These are phyloP conservation scores for Ethmia dodecea DNA, from an alignment of 2,888 invertebrate genomes.

Conservation along the genomic window DNA sequence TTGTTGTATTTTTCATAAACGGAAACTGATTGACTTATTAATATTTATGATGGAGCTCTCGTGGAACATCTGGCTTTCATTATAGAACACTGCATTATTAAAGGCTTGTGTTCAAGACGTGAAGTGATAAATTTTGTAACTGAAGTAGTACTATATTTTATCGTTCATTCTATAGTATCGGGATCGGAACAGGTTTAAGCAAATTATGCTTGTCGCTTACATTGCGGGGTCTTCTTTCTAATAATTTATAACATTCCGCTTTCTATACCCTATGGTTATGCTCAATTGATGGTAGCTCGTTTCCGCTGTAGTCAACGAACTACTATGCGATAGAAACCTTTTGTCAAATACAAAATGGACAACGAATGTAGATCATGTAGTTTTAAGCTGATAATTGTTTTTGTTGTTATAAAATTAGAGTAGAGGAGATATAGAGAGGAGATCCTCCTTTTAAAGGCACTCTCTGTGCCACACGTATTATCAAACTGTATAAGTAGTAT, in stretches of 20 bases:
- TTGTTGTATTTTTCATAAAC: too few relatives aligned
- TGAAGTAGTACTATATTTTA: conserved; percentile 19
- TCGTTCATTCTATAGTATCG: conserved; percentile 23
- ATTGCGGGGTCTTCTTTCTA: conserved; percentile 47
- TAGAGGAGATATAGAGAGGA: too few relatives aligned
- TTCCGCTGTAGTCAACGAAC: too few relatives aligned
- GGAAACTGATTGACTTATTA: conserved; percentile 29
- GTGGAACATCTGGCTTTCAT: conserved; percentile 42
- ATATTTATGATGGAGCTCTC: conserved; percentile 38
- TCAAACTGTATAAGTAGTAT: too few relatives aligned
- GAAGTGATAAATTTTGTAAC: conserved; percentile 10
- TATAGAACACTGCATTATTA: conserved; percentile 20
- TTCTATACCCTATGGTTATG: conserved; percentile 50
- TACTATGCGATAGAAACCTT: too few relatives aligned
- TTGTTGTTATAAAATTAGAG: too few relatives aligned
- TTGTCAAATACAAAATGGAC: too few relatives aligned
- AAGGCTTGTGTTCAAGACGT: conserved; percentile 18
- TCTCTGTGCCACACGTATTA: too few relatives aligned
- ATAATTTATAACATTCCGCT: conserved; percentile 57
- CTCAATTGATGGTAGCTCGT: too few relatives aligned
- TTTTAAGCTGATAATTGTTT: too few relatives aligned
- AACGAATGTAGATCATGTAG: too few relatives aligned
- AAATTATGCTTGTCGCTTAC: conserved; percentile 54
- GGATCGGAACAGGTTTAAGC: conserved; percentile 49
- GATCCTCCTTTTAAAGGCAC: too few relatives aligned